Evolutionary conservation across 1,140 invertebrate species (phyloP), one percentile per base, ranked within the genome.

Genomic region (Neodiprion pinetum): DNA sequence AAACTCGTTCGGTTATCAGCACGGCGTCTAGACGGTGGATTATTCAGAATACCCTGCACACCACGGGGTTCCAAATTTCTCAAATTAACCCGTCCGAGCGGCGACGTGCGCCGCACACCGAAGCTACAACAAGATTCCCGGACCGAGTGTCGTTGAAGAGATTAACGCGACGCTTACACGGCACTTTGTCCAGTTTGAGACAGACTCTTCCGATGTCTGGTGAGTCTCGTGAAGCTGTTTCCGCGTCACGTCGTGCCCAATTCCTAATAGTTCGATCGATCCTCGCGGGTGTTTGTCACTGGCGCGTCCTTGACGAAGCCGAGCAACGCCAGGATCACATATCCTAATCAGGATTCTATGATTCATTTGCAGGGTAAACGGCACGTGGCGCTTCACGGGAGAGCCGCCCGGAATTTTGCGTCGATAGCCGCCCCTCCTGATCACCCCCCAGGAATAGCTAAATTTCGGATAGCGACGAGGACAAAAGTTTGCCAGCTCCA

Each of bases 11-110:
- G 53, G 53, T 61, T 61, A 61, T 14, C 53, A 61, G 28, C n/a
- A 61, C 53, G 53, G 53, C 53, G 53, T 61, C 53, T 61, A 61
- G 53, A 61, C 53, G 53, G 53, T 17, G n/a, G 53, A 61, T 61
- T 61, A 61, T 61, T 61, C 8, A 61, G n/a, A 61, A 14, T 5
- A 40, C 53, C 11, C 11, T 61, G 5, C 7, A 12, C 11, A 61
- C n/a, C 53, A 61, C 11, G 5, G 53, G 3, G 53, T 17, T 4
- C 53, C n/a, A 9, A 61, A 61, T 61, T 61, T 61, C 53, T 14
- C 53, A 5, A 61, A 61, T 61, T 61, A 61, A 61, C 7, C n/a
- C n/a, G n/a, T 17, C n/a, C 4, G n/a, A 14, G 11, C 53, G 53
- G n/a, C 11, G 53, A 61, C n/a, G 53, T 61, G 53, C 53, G 53